Evolutionary conservation across 2,888 invertebrate species (phyloP), one percentile per base, ranked within the genome.

Genomic region (Rhyacophila evoluta): DNA sequence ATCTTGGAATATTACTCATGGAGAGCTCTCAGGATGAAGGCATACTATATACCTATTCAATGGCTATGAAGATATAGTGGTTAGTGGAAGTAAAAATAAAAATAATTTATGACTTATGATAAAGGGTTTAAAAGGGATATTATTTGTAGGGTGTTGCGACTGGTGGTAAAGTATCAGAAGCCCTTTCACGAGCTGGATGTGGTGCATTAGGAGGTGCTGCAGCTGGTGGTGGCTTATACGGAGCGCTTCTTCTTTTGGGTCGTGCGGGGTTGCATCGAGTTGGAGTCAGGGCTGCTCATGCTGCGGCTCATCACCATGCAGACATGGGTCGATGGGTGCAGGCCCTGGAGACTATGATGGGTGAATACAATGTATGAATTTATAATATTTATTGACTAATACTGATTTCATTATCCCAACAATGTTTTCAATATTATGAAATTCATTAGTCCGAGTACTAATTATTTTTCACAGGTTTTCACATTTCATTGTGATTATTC

Each of bases 101-200:
- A n/a, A n/a, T n/a, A n/a, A n/a, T n/a, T n/a, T n/a, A n/a, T n/a
- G n/a, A n/a, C n/a, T n/a, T n/a, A n/a, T n/a, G n/a, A n/a, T n/a
- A n/a, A n/a, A n/a, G n/a, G n/a, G n/a, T n/a, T n/a, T n/a, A n/a
- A n/a, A n/a, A n/a, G n/a, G n/a, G n/a, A n/a, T n/a, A n/a, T n/a
- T n/a, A n/a, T n/a, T 95, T 94, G 84, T 93, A 97, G 89, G 98
- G 95, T 0, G 89, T 98, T 41, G 97, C 98, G 81, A 98, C 98
- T 0, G 99, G 99, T 4, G 98, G 98, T 0, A 97, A 97, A 85
- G 99, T 94, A 83, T 91, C 95, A 80, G 90, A 89, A 1, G 92
- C 92, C 0, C 88, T 92, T 86, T 89, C 91, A 41, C 85, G 88
- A 74, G 92, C 92, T 0, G 92, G 92, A 0, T 89, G 88, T 2